phyloP scores from a whole-genome alignment of 1,140 invertebrate species.

The Drosophila lini region DNA sequence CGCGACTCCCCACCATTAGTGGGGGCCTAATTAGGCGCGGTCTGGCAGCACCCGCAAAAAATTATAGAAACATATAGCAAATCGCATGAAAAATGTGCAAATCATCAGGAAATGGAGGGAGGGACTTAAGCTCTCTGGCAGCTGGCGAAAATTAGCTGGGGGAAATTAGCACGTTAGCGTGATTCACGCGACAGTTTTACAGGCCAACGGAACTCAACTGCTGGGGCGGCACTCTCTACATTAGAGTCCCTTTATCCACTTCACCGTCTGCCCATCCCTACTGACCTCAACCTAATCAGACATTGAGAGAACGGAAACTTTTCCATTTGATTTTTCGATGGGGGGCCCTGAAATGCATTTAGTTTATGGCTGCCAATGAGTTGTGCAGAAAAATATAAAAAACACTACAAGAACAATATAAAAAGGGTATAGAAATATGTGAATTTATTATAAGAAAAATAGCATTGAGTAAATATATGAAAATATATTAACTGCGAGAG shows the following conservation, averaged over 20 bases:
- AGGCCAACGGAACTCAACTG: conserved; percentile 12
- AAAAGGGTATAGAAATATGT: no score
- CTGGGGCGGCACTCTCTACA: conserved; percentile 2
- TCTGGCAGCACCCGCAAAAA: conserved; percentile 38
- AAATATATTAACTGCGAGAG: neutral
- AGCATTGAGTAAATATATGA: no score
- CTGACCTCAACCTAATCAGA: conserved; percentile 14
- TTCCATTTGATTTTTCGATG: conserved; percentile 15
- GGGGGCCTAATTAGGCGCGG: conserved; percentile 69
- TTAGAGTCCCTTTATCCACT: neutral
- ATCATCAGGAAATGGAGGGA: conserved; percentile 49
- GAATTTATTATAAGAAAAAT: no score
- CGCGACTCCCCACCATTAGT: conserved; percentile 67
- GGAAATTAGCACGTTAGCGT: conserved; percentile 77
- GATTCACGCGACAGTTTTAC: conserved; percentile 76
- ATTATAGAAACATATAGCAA: conserved; percentile 61
- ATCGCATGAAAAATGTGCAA: conserved; percentile 72
- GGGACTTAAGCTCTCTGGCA: conserved; percentile 28
- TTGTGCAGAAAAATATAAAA: no score
- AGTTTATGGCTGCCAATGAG: no score
- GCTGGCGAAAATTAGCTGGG: conserved; percentile 57
- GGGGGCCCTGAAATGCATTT: conserved; percentile 10
- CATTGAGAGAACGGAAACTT: conserved; percentile 10
- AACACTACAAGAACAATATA: neutral
- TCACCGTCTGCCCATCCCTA: neutral